These are phyloP conservation scores for Fragum fragum DNA, from an alignment of 2,888 invertebrate genomes.

Conservation along the genomic window DNA sequence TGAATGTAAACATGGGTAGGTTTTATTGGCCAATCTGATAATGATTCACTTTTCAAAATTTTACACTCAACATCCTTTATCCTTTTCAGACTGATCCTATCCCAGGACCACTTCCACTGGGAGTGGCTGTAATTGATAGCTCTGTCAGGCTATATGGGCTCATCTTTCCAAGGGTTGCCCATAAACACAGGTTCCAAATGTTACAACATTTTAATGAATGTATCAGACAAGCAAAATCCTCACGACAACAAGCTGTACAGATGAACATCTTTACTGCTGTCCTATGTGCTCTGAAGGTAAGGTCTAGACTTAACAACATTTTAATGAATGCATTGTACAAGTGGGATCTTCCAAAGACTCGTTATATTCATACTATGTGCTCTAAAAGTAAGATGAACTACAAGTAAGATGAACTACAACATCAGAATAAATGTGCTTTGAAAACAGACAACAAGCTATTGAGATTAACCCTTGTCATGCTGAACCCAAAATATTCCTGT, in stretches of 20 bases:
- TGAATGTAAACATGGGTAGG: too few relatives aligned
- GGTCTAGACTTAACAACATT: conserved; percentile 95
- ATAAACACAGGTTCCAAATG: conserved; percentile 98
- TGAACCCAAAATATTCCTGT: too few relatives aligned
- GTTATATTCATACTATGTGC: conserved; percentile 97
- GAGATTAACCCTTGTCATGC: too few relatives aligned
- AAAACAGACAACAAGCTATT: too few relatives aligned
- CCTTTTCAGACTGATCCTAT: conserved; percentile 82
- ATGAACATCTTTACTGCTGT: conserved; percentile 98
- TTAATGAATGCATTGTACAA: conserved; percentile 95
- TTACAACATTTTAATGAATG: conserved; percentile 98
- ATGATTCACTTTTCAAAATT: too few relatives aligned
- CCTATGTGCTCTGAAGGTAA: conserved; percentile 92
- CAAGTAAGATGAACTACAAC: too few relatives aligned
- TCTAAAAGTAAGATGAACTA: conserved; percentile 91
- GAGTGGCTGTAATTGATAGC: conserved; percentile 98
- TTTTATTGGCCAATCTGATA: too few relatives aligned
- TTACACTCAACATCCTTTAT: too few relatives aligned
- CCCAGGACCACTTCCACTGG: conserved; percentile 91
- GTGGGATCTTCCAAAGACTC: conserved; percentile 96
- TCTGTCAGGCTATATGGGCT: conserved; percentile 97
- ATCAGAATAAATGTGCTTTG: too few relatives aligned
- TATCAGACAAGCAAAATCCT: conserved; percentile 95
- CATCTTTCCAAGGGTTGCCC: conserved; percentile 96
- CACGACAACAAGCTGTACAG: conserved; percentile 96